Base-by-base conservation (phyloP, 2,113 vertebrate genomes). In the Rhynchomys soricoides region DNA sequence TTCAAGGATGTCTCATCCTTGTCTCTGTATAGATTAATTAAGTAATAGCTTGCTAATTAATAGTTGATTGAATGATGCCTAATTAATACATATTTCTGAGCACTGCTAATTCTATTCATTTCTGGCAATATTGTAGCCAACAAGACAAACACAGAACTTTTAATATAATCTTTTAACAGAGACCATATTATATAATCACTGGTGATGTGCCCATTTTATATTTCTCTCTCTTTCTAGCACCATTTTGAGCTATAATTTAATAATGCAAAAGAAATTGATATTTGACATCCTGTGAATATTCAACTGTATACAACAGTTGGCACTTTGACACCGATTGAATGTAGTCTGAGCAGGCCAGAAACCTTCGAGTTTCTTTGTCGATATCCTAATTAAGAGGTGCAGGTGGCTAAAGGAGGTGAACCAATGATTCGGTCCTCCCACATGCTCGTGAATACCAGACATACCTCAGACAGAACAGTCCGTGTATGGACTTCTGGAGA, bases 301-400 rank as follows among this genome's bases (percentile, higher is more conserved):
- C 43, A 68, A 40, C 21, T 52, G 15, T 64, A 64, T 37, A 40
- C 75, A 94, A 89, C 79, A 89, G 48, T 79, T 48, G 78, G 71
- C 48, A 62, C 68, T 77, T 82, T 45, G 86, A 75, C 59, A 66
- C 24, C 13, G 19, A 52, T 17, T 83, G 91, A 92, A 15, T 89
- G 43, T 45, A 77, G 16, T 79, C 90, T 96, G 94, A 86, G 81
- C 37, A 50, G 66, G 88, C 95, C 95, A 78, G 89, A 55, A 95
- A 50, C 52, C 81, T 71, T 31, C 66, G 82, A 59, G 26, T 93
- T 79, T 90, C 17, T 2, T 37, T 68, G 66, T 73, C 68, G 19
- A 50, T 78, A 34, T 43, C 78, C 55, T 98, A 82, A 93, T 96
- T 93, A 96, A 95, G 82, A 64, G 86, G 55, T 52, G 43, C 89